Conservation (phyloP, 2,797 vertebrate genomes). For the Parauchenoglanis punctatus region DNA sequence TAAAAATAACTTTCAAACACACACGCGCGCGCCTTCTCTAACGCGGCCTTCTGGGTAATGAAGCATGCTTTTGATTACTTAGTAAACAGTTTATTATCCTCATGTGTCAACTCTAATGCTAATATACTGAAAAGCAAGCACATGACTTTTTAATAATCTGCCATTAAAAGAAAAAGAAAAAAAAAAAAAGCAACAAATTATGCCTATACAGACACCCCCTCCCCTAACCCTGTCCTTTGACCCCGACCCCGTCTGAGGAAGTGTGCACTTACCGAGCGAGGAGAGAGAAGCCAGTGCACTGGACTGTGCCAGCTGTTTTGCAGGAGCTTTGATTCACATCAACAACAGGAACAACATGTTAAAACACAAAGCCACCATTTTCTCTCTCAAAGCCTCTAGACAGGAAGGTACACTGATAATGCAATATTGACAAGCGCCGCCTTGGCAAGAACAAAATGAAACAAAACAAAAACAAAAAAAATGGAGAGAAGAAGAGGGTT, state of each 20-base stretch:
- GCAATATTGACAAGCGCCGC: constrained; percentile 91
- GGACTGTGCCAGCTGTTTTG: constrained; percentile 99
- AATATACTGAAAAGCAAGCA: constrained; percentile 8
- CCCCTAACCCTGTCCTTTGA: constrained; percentile 59
- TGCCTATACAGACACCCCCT: background rate
- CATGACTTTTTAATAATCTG: constrained; percentile 30
- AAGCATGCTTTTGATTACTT: constrained; percentile 55
- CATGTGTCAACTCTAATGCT: background rate
- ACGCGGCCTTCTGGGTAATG: constrained; percentile 22
- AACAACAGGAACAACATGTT: constrained; percentile 99
- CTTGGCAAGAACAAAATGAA: constrained; percentile 82
- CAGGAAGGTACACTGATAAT: constrained; percentile 86
- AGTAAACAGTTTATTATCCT: background rate
- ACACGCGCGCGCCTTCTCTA: background rate
- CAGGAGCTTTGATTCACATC: constrained; percentile 99
- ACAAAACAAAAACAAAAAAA: constrained; percentile 67
- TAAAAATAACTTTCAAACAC: background rate
- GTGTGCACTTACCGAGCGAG: constrained; percentile 97
- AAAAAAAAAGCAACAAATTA: constrained; percentile 31
- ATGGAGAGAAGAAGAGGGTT: constrained; percentile 83
- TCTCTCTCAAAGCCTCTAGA: constrained; percentile 98
- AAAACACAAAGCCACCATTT: constrained; percentile 99
- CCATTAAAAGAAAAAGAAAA: constrained; percentile 5
- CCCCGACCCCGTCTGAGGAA: constrained; percentile 73
- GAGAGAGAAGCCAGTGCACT: constrained; percentile 99